Percentiles rank a stretch among this genome's conserved stretches.
phyloP scores from a whole-genome alignment of 2,888 invertebrate species.

The Mythimna impura region DNA sequence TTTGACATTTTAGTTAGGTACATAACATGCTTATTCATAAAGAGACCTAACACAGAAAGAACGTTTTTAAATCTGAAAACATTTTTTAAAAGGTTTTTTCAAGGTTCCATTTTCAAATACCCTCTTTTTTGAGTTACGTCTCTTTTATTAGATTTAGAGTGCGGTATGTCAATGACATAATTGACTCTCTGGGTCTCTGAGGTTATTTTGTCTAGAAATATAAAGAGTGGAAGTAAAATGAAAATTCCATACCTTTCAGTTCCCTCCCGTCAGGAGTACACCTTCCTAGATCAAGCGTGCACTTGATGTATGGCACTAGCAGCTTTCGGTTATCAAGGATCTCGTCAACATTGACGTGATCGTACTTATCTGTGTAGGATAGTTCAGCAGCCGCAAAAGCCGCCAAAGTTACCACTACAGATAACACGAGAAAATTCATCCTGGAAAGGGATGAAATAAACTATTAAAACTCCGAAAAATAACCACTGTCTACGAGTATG shows the following conservation, averaged over 20 bases:
- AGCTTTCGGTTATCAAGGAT: conserved; percentile 92
- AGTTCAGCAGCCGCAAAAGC: conserved; percentile 61
- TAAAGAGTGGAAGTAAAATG: neutral
- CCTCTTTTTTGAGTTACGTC: too few species aligned
- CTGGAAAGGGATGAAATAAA: conserved; percentile 56
- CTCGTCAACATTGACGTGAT: conserved; percentile 92
- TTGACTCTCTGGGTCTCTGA: too few species aligned
- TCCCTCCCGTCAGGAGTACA: conserved; percentile 93
- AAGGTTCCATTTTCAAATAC: too few species aligned
- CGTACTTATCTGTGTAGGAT: conserved; percentile 92
- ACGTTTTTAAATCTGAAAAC: too few species aligned
- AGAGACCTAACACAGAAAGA: too few species aligned
- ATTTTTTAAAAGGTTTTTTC: too few species aligned
- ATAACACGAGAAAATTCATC: conserved; percentile 70
- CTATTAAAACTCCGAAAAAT: neutral
- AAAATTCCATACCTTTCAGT: conserved; percentile 91
- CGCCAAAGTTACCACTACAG: conserved; percentile 56
- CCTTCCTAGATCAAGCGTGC: conserved; percentile 91
- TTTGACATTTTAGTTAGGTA: too few species aligned
- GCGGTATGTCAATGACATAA: too few species aligned
- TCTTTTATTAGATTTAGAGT: too few species aligned
- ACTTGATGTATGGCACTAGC: conserved; percentile 92
- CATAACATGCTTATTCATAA: too few species aligned
- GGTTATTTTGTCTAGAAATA: too few species aligned
- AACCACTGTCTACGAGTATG: conserved; percentile 1